These are phyloP conservation scores for Smutsia gigantea DNA, from an alignment of 2,797 vertebrate species.

Conservation along the genomic window DNA sequence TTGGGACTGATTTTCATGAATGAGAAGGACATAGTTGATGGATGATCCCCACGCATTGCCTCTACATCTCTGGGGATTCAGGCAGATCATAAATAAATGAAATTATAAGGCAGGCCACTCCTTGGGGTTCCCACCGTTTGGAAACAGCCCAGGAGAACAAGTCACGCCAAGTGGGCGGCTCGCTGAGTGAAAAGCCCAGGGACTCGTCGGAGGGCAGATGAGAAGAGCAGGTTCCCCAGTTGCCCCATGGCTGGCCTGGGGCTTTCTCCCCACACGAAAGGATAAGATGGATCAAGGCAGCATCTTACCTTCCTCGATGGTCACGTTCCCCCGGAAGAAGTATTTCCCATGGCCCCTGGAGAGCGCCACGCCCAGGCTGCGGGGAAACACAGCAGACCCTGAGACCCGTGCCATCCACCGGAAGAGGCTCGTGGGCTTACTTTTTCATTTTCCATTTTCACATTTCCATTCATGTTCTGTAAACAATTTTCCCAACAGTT, in stretches of 20 bases:
- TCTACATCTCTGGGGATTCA: background rate
- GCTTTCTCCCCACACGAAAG: background rate
- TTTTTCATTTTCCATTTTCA: slow-evolving; percentile 78
- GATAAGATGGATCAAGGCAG: background rate
- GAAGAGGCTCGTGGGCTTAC: slow-evolving; percentile 72
- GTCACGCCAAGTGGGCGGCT: background rate
- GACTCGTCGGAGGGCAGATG: background rate
- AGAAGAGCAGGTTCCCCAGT: background rate
- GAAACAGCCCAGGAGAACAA: background rate
- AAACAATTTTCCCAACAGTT: slow-evolving; percentile 77
- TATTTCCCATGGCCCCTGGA: slow-evolving; percentile 98
- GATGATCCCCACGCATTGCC: background rate
- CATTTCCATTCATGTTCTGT: slow-evolving; percentile 72
- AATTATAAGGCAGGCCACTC: background rate
- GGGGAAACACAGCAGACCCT: slow-evolving; percentile 86
- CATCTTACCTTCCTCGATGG: slow-evolving; percentile 95
- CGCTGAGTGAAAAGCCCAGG: background rate
- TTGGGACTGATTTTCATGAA: background rate
- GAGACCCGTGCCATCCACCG: slow-evolving; percentile 79
- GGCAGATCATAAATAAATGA: background rate
- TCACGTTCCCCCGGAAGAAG: slow-evolving; percentile 97
- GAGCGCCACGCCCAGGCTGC: slow-evolving; percentile 97
- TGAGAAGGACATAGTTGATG: background rate
- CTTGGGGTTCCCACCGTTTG: background rate
- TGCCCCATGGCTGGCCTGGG: background rate